A percentile compares a stretch with the other conserved stretches of the same genome.
These are phyloP conservation scores for Lemur catta DNA, from an alignment of 2,797 vertebrate genomes.

Conservation along the genomic window DNA sequence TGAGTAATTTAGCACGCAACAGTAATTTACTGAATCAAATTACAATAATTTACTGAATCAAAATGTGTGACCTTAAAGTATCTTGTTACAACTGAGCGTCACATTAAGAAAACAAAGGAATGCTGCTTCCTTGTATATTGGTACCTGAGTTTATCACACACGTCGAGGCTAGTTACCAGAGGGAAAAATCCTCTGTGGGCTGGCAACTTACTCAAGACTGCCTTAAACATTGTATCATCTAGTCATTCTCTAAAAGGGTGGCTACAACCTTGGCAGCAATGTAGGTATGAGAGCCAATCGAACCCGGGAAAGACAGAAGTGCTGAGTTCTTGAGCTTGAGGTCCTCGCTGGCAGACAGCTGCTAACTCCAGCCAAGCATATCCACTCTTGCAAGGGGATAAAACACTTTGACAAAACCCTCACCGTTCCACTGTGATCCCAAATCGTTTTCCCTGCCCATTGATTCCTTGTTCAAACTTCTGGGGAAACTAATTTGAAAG, in stretches of 20 bases:
- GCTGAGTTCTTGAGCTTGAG: constrained; percentile 10
- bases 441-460: constrained; percentile 62
- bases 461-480: constrained; percentile 67
- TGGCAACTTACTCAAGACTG: background rate
- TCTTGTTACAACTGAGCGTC: background rate
- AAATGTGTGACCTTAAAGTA: background rate
- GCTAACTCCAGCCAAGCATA: constrained; percentile 58
- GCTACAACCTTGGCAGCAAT: background rate
- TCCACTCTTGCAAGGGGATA: background rate
- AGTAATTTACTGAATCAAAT: too few relatives aligned
- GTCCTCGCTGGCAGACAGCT: constrained; percentile 31
- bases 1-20: background rate
- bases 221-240: background rate
- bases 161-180: background rate
- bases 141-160: background rate
- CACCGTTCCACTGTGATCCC: background rate
- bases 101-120: background rate
- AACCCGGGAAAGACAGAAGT: constrained; percentile 1
- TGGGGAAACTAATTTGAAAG: constrained; percentile 45
- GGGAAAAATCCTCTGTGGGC: background rate
- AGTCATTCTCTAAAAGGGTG: background rate
- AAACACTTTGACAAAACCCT: constrained; percentile 47
- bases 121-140: background rate
- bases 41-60: too few relatives aligned
- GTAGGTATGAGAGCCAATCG: background rate